Evolutionary conservation across 2,797 vertebrate species (phyloP), one percentile per base, ranked within the genome.

Genomic region (Alauda arvensis): DNA sequence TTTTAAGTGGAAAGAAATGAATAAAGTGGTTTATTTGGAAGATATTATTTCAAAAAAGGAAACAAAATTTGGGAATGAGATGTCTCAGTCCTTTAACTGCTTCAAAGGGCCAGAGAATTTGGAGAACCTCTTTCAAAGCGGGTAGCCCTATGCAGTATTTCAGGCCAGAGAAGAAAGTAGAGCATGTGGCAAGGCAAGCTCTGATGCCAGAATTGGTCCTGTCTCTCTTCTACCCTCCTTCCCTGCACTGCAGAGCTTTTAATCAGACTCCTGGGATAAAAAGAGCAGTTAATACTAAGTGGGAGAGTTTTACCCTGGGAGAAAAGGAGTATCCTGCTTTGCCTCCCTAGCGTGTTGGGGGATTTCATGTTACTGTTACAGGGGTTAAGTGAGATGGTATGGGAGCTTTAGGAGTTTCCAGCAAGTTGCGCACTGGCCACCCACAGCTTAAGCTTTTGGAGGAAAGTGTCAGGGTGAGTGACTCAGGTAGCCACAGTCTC

Each of bases 391-490:
- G 16, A 25, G 14, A 56, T 31, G 7, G 14, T 26, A 33, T 55
- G 37, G 7, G 28, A 57, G 14, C 11, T 83, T 80, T 19, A 56
- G n/a, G 77, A 33, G 15, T 39, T 83, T 69, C 9, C n/a, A 69
- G 23, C 4, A 48, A 62, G 21, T 7, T 39, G 13, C 23, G 51
- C 4, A 2, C 52, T 53, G 37, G 11, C 25, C 5, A 42, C 7
- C 3, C 3, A 8, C 18, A 53, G 26, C 5, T 70, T 19, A 17
- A 26, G 19, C 6, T 53, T 70, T 62, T 46, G 39, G 42, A 63
- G 29, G 18, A 45, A 57, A 59, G 9, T 1, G 2, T 17, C 33
- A 51, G 51, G 5, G 8, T 14, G 12, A 23, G 48, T 0, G 3
- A 19, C 23, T 62, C 5, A 4, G 37, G 19, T 16, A 52, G 12